Evolutionary conservation across 2,888 invertebrate species (phyloP), one percentile per base, ranked within the genome.

Genomic region (Sphaerophoria rueppellii): DNA sequence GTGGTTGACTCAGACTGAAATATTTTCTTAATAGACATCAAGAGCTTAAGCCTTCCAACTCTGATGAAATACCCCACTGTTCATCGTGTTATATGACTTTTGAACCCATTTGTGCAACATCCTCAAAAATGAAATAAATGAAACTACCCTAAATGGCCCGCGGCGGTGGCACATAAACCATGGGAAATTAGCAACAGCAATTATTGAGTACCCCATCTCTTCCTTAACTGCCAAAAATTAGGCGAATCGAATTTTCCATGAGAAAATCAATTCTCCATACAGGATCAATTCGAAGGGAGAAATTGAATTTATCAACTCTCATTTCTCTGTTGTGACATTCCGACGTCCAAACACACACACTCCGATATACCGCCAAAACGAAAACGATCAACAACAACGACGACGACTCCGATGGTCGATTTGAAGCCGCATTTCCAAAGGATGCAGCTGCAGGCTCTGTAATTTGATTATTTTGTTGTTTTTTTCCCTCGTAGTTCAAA

Each of bases 251-350:
- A 65, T 65, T 50, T 77, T 67, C 60, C 85, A 80, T 85, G 85
- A 55, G 85, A 85, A 85, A 85, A 81, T 85, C 69, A 73, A 85
- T 85, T 85, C 70, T 77, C 69, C 72, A 55, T 50, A 69, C 55
- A 74, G 72, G 71, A 83, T 85, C 76, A 61, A 24, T n/a, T 57
- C 14, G n/a, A 9, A 43, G 11, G n/a, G 50, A 52, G 16, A 14
- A 60, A 58, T 57, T 67, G 9, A 6, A 14, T 37, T 46, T 32
- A 2, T 61, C 46, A 50, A 4, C 12, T 43, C 12, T 43, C 4
- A 11, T 43, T 43, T 61, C 46, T 50, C 5, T 78, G 85, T 85
- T 85, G 81, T 85, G 85, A 81, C 85, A 85, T 73, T 85, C 70
- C 69, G 34, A 16, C 74, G 69, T 58, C 48, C 48, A 85, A 81